These are phyloP conservation scores for Aproaerema taeniolella DNA, from an alignment of 2,888 invertebrate species.

Conservation along the genomic window DNA sequence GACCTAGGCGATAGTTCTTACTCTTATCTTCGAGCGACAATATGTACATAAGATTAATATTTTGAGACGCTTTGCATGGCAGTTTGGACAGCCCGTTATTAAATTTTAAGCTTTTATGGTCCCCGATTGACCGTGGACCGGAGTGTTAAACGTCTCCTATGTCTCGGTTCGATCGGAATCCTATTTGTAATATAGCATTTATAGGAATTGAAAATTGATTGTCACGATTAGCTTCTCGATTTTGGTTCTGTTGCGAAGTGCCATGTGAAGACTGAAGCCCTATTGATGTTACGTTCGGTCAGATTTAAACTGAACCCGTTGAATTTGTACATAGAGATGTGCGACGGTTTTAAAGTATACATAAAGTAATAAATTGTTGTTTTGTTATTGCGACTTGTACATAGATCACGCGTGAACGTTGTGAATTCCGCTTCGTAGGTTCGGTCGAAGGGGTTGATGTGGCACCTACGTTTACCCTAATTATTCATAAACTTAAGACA, in stretches of 20 bases:
- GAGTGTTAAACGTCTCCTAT: slow-evolving; percentile 7
- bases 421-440: slow-evolving; percentile 46
- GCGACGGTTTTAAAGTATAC: slow-evolving; percentile 62
- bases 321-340: slow-evolving; percentile 61
- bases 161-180: slow-evolving; percentile 2
- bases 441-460: slow-evolving; percentile 36
- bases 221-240: slow-evolving; percentile 27
- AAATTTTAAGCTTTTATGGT: slow-evolving; percentile 16
- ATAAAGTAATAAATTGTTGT: slow-evolving; percentile 49
- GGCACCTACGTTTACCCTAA: slow-evolving; percentile 43
- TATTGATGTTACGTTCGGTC: slow-evolving; percentile 58
- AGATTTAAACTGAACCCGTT: slow-evolving; percentile 47
- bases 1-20: slow-evolving; percentile 60
- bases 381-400: slow-evolving; percentile 70
- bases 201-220: slow-evolving; percentile 56
- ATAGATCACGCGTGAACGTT: slow-evolving; percentile 55
- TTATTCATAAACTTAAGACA: slow-evolving; percentile 33
- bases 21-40: slow-evolving; percentile 75
- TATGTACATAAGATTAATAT: slow-evolving; percentile 77
- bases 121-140: not conserved
- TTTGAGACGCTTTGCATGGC: slow-evolving; percentile 62
- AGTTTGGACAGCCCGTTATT: slow-evolving; percentile 33
- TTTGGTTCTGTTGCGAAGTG: slow-evolving; percentile 33
- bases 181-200: slow-evolving; percentile 32
- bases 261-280: slow-evolving; percentile 48